phyloP scores from a whole-genome alignment of 2,888 invertebrate genomes.

The Andrena bicolor region DNA sequence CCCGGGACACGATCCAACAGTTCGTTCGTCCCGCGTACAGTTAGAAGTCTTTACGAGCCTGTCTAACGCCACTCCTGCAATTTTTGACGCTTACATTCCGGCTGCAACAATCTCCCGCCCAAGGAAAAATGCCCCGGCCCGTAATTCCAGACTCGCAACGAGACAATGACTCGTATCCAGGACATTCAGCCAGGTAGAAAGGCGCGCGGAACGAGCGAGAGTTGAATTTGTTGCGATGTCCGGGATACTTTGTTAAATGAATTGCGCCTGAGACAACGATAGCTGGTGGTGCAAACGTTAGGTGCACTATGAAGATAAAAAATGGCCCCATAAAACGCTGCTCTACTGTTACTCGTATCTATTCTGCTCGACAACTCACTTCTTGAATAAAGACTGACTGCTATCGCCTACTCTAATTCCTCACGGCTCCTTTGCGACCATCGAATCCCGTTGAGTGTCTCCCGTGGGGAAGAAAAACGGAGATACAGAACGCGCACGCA shows the following conservation, averaged over 20 bases:
- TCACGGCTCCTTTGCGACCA: too few relatives aligned
- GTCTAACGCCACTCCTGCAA: constrained; percentile 39
- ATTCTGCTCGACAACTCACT: too few relatives aligned
- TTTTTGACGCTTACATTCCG: constrained; percentile 53
- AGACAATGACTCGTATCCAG: constrained; percentile 64
- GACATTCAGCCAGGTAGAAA: constrained; percentile 54
- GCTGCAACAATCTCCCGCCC: constrained; percentile 32
- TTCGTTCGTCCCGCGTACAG: constrained; percentile 11
- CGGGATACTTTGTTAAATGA: constrained; percentile 14
- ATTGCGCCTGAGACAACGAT: not conserved
- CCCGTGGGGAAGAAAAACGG: not conserved
- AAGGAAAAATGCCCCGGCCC: constrained; percentile 40
- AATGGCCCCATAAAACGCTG: too few relatives aligned
- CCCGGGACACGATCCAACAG: not conserved
- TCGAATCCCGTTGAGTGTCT: constrained; percentile 17
- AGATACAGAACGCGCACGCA: not conserved
- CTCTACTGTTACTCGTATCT: too few relatives aligned
- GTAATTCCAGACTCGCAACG: constrained; percentile 41
- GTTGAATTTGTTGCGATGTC: constrained; percentile 16
- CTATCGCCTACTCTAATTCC: too few relatives aligned
- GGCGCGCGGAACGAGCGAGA: constrained; percentile 44
- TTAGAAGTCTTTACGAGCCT: constrained; percentile 49
- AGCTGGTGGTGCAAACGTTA: not conserved
- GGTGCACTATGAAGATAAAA: too few relatives aligned
- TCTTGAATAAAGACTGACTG: too few relatives aligned